Evolutionary conservation across 2,113 vertebrate species (phyloP).

Genomic region (Ammodytes dubius): DNA sequence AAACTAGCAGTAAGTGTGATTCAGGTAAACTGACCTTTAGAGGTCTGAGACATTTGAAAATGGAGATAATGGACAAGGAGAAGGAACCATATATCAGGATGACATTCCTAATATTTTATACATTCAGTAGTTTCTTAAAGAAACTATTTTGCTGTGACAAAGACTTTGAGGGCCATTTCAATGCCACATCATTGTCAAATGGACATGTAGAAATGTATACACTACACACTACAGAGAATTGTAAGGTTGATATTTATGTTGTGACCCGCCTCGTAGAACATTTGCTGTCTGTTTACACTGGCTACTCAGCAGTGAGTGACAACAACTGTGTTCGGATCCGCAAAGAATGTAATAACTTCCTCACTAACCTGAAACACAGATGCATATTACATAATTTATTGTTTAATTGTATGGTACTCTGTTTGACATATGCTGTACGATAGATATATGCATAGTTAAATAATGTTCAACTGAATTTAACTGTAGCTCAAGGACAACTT

Average conservation of each 20-base stretch:
- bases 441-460: not conserved
- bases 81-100: not conserved
- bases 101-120: not conserved
- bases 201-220: not conserved
- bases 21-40: not conserved
- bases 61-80: not conserved
- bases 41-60: not conserved
- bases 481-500: not conserved
- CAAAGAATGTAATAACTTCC: not conserved
- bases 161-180: not conserved
- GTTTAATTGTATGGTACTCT: not conserved
- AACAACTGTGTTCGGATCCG: not conserved
- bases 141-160: not conserved
- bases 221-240: not conserved
- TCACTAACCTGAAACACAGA: slow-evolving; percentile 1
- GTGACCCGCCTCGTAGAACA: not conserved
- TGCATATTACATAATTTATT: slow-evolving; percentile 12
- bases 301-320: not conserved
- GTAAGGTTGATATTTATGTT: not conserved
- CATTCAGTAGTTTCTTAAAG: not conserved
- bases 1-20: not conserved
- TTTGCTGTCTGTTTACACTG: not conserved
- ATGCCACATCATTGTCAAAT: not conserved
- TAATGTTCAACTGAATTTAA: not conserved
- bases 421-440: not conserved